Evolutionary conservation across 64 coral and sea anemone species (phyloP), one percentile per base, ranked within the genome.

Genomic region (Montipora foliosa): DNA sequence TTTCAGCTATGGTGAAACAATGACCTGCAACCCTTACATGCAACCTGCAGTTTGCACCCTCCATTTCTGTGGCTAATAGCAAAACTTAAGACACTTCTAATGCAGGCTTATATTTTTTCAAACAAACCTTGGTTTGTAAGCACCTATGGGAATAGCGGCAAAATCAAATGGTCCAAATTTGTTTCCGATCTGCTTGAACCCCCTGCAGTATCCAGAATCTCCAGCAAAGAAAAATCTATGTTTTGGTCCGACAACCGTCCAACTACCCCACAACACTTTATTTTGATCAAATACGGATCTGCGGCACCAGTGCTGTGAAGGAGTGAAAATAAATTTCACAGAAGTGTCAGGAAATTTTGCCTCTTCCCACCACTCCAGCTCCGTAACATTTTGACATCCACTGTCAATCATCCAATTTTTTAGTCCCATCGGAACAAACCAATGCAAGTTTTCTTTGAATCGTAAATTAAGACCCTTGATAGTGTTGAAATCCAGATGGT

Each of bases 91-190:
- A 25, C 25, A 25, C 25, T 25, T 25, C 25, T 25, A 64, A 64
- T 11, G 14, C 4, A 49, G 50, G 51, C 47, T 76, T 4, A 13
- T 19, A n/a, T 22, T 29, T 49, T 8, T 13, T 37, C 45, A 37
- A 6, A 66, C 84, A 46, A 16, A 96, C 97, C 97, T 98, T 55
- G 97, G 97, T 71, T 98, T 89, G 61, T 98, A 98, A 46, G 97
- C 97, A 67, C 97, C 97, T 72, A 98, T 98, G 49, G 97, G 97
- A 15, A 98, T 96, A 1, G 97, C 97, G 5, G 97, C 82, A 74
- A 98, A 83, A 89, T 98, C 97, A 94, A 98, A 98, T n/a, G 97
- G 97, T 17, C 97, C 97, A 96, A 80, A 96, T 21, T 75, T 52
- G 21, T 74, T 48, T 77, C 97, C 97, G 81, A 98, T 96, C 47